Percentiles rank a stretch among this genome's conserved stretches.
phyloP scores from a whole-genome alignment of 1,140 invertebrate species.

The Colletes gigas region DNA sequence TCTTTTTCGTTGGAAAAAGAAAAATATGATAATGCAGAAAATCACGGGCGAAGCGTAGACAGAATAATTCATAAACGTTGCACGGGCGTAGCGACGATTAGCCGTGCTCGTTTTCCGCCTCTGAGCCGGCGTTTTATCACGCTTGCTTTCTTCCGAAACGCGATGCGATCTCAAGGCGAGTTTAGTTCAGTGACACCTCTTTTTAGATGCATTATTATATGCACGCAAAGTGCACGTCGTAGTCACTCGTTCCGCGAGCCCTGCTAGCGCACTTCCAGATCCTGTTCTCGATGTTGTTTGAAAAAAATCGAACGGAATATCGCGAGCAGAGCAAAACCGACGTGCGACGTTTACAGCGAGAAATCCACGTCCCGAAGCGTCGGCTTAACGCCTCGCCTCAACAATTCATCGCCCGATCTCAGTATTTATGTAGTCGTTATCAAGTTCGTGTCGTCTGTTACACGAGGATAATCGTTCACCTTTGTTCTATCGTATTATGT shows the following conservation, averaged over 20 bases:
- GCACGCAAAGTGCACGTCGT: conserved; percentile 34
- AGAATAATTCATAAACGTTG: conserved; percentile 10
- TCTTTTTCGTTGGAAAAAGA: background rate
- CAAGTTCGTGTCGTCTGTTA: too few species aligned
- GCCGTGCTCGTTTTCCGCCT: conserved; percentile 47
- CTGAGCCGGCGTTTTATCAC: conserved; percentile 51
- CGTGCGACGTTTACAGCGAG: conserved; percentile 6
- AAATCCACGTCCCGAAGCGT: background rate
- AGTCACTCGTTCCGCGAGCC: background rate
- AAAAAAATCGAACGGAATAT: conserved; percentile 17
- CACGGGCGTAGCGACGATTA: conserved; percentile 2
- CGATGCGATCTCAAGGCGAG: conserved; percentile 45
- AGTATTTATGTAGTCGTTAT: too few species aligned
- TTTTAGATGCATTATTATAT: conserved; percentile 47
- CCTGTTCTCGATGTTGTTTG: conserved; percentile 28
- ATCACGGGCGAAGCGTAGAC: background rate
- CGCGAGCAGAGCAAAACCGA: background rate
- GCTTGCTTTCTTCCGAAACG: conserved; percentile 51
- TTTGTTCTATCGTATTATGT: too few species aligned
- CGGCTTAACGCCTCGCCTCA: background rate
- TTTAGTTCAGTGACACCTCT: conserved; percentile 62
- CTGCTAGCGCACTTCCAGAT: conserved; percentile 28
- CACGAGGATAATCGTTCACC: too few species aligned
- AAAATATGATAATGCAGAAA: conserved; percentile 13
- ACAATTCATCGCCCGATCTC: too few species aligned